Evolutionary conservation across 2,888 invertebrate genomes (phyloP).

Genomic region (Globia sparganii): DNA sequence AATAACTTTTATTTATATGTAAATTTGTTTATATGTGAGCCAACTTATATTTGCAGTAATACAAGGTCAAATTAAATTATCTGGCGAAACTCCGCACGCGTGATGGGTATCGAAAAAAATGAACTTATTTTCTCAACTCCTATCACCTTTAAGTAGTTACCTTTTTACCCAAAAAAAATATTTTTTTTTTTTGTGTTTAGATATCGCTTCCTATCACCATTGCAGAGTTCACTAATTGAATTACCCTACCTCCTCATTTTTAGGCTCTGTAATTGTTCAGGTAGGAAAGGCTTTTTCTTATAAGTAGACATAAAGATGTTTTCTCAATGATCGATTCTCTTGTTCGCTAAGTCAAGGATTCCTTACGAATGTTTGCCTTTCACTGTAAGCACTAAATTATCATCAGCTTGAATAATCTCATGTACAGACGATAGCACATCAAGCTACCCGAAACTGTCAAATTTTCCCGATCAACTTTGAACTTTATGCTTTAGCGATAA

Average conservation of each 20-base stretch:
- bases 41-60: background rate
- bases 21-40: background rate
- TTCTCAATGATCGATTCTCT: background rate
- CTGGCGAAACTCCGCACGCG: background rate
- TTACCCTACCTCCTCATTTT: background rate
- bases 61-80: background rate
- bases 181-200: no score
- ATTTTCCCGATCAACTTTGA: no score
- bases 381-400: background rate
- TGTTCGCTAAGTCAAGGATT: no score
- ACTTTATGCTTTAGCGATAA: no score
- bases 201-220: background rate
- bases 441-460: no score
- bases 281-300: background rate
- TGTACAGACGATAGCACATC: no score
- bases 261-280: background rate
- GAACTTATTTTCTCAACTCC: no score
- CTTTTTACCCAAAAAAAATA: no score
- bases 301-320: background rate
- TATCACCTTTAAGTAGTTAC: no score
- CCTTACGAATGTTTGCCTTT: background rate
- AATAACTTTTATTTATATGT: no score
- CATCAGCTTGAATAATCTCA: background rate
- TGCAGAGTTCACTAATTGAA: background rate
- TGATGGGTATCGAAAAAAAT: background rate